These are phyloP conservation scores for Sebastes itinus DNA, from an alignment of 2,797 vertebrate species.

Conservation along the genomic window DNA sequence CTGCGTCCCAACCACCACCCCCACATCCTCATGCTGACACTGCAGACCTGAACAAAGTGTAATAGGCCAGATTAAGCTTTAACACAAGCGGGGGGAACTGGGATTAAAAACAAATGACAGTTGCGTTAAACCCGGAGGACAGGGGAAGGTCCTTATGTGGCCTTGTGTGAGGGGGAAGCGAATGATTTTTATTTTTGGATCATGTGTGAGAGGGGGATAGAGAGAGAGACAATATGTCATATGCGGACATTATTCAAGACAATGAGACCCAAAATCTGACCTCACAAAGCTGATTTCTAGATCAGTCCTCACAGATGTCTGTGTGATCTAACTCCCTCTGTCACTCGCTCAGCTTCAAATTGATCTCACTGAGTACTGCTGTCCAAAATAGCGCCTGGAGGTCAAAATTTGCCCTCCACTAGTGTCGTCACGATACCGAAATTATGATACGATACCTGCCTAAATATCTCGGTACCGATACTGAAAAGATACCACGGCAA, in stretches of 20 bases:
- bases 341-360: background rate
- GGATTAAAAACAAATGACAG: conserved; percentile 58
- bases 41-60: conserved; percentile 36
- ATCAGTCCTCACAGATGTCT: conserved; percentile 3
- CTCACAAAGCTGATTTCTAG: background rate
- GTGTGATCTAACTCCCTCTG: background rate
- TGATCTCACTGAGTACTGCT: background rate
- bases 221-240: conserved; percentile 46
- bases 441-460: too few species aligned
- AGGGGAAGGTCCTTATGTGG: conserved; percentile 26
- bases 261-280: conserved; percentile 15
- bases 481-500: too few species aligned
- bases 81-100: conserved; percentile 22
- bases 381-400: conserved; percentile 13
- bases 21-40: conserved; percentile 56
- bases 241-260: conserved; percentile 26
- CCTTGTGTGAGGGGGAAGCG: conserved; percentile 15
- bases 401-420: background rate
- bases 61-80: conserved; percentile 56
- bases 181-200: conserved; percentile 61
- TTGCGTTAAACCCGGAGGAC: conserved; percentile 35
- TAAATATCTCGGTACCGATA: too few species aligned
- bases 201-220: conserved; percentile 17
- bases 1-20: background rate
- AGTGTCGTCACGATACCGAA: background rate